Evolutionary conservation across 35 echinoderm and acorn worm species (phyloP), one percentile per base, ranked within the genome.

Genomic region (Apostichopus japonicus): DNA sequence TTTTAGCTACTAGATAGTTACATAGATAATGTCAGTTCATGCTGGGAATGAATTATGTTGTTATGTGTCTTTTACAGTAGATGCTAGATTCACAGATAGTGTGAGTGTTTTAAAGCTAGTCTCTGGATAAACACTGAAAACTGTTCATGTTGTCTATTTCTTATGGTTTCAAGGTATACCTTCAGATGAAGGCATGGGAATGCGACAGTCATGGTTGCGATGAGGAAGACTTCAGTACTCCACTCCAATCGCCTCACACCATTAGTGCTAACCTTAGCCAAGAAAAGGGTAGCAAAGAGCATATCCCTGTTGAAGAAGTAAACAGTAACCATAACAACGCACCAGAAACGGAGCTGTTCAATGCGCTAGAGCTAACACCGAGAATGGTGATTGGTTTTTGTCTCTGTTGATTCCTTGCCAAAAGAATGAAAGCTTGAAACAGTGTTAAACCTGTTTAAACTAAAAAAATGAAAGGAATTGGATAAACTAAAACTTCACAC

Each of bases 301-400:
- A 33, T 9, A 8, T 54, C 6, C 7, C 79, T 54, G 79, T 2
- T 53, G 15, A 23, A 24, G 79, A 83, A 15, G 51, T 9, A 16
- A 83, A 83, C 54, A 83, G 54, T 17, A 83, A 54, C 51, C 51
- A 83, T 17, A 83, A 83, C 54, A 83, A 83, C 54, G 51, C 24
- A 11, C 33, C 52, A 13, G 17, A 83, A 83, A 52, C 33, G 24
- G 44, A 44, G 6, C 17, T 83, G 11, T 53, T 83, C 25, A 2
- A 83, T 4, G 79, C 79, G 2, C 17, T 83, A 83, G 51, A 83
- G 27, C 24, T 83, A 1, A 17, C 19, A 13, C 79, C 23, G 1
- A 44, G 54, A 55, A 83, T 54, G 51, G 79, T 83, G 52, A 83
- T 44, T 44, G 33, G 33, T 44, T 44, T 44, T 44, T 44, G 33